A percentile compares a stretch with the other conserved stretches of the same genome.
Evolutionary conservation across 2,888 invertebrate species (phyloP).

Genomic region (Balanococcus diminutus): DNA sequence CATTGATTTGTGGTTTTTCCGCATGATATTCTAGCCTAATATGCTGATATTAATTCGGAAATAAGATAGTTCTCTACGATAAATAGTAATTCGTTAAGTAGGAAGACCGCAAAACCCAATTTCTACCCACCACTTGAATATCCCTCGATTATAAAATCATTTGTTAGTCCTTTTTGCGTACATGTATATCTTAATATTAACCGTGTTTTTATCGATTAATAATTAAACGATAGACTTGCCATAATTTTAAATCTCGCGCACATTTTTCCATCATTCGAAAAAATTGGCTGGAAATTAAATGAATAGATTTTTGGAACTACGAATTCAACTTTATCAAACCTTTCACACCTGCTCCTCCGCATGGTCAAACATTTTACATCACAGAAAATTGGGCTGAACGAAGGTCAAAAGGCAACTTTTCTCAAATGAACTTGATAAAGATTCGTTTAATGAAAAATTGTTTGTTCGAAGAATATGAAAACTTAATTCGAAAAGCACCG

Average conservation of each 20-base stretch:
- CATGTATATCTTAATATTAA: neutral
- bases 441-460: neutral
- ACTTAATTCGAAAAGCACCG: neutral
- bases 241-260: neutral
- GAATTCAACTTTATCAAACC: too few relatives aligned
- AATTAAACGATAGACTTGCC: neutral
- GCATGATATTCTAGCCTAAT: neutral
- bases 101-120: neutral
- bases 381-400: too few relatives aligned
- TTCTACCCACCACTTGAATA: neutral
- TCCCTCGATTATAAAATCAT: neutral
- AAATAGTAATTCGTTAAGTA: neutral
- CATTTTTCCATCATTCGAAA: too few relatives aligned
- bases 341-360: too few relatives aligned
- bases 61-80: neutral
- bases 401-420: neutral
- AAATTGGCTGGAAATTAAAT: too few relatives aligned
- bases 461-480: neutral
- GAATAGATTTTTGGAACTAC: too few relatives aligned
- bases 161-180: neutral
- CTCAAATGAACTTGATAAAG: neutral
- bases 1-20: neutral
- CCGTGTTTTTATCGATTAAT: neutral
- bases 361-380: too few relatives aligned
- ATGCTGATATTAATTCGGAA: neutral